Base-by-base conservation (phyloP, 2,797 vertebrate species). In the Falco rusticolus region DNA sequence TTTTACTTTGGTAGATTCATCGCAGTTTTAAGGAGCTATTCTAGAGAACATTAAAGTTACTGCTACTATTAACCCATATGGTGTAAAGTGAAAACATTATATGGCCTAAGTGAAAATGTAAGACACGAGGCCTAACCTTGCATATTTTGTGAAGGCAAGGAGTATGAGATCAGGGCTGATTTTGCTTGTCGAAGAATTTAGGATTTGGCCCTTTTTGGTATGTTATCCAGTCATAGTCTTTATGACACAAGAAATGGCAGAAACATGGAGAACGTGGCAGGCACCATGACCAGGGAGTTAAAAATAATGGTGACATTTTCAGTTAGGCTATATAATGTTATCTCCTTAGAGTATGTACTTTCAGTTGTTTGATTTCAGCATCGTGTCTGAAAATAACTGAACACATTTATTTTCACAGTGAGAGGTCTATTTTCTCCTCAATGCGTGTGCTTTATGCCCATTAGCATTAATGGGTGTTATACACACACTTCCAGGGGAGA, bases 371-470 rank as follows among this genome's bases (percentile, higher is more conserved):
- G 94, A 97, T 97, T 97, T 98, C 31, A 21, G 92, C 91, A 92
- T 94, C 74, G 5, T 96, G 85, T 97, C 94, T 96, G 95, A 97
- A 97, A 97, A 97, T 95, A 97, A 97, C 91, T 74, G 93, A 96
- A 96, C 97, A 96, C 91, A 57, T 97, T 96, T 97, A 98, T 98
- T 98, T 98, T 98, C 98, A 97, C 97, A 98, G 98, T 74, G 56
- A 97, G 98, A 92, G 97, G 97, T 96, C 97, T 97, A 93, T 97
- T 98, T 97, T 96, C 96, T 97, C 93, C 89, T 93, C 92, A 45
- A 43, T 95, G 86, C 87, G 1, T 96, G 92, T 97, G 95, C 92
- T 96, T 96, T 97, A 85, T 84, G 96, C 71, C 93, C 77, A 96
- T 98, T 97, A 98, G 95, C 96, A 95, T 97, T 97, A 97, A 90